Conservation (phyloP, 2,797 vertebrate genomes). For the Catostomus latipinnis region DNA sequence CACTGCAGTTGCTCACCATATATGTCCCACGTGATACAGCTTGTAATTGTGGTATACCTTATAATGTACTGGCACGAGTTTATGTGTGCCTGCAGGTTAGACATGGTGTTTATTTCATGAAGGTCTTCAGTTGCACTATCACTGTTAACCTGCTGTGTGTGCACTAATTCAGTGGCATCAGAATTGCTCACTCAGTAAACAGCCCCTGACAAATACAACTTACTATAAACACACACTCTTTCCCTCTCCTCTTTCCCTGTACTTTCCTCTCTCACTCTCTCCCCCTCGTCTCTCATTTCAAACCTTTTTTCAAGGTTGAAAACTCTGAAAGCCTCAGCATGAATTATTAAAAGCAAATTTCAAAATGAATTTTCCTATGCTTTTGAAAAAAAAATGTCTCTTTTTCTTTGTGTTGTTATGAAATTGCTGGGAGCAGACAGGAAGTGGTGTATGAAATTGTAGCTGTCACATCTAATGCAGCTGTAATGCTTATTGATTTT, state of each 20-base stretch:
- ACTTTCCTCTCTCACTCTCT: slow-evolving; percentile 46
- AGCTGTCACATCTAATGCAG: slow-evolving; percentile 70
- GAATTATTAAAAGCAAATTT: slow-evolving; percentile 77
- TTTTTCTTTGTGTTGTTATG: slow-evolving; percentile 65
- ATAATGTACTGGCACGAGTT: not conserved
- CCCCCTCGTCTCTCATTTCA: slow-evolving; percentile 56
- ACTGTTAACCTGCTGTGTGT: slow-evolving; percentile 5
- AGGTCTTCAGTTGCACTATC: not conserved
- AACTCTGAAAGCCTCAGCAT: slow-evolving; percentile 68
- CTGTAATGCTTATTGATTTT: slow-evolving; percentile 72
- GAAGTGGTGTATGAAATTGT: slow-evolving; percentile 74
- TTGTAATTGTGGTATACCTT: slow-evolving; percentile 1
- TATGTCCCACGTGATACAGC: not conserved
- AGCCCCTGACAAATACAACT: not conserved
- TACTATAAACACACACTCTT: slow-evolving; percentile 1
- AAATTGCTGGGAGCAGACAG: slow-evolving; percentile 68
- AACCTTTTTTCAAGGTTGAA: slow-evolving; percentile 71
- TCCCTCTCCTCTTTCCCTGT: not conserved
- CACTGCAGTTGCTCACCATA: no score
- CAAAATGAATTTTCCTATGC: slow-evolving; percentile 67
- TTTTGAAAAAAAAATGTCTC: slow-evolving; percentile 72
- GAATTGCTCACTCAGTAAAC: not conserved
- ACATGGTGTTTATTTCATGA: slow-evolving; percentile 15
- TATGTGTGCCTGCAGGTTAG: not conserved
- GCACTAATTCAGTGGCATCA: slow-evolving; percentile 4